Evolutionary conservation across 2,113 vertebrate genomes (phyloP), one percentile per base, ranked within the genome.

Genomic region (Heliornis fulica): DNA sequence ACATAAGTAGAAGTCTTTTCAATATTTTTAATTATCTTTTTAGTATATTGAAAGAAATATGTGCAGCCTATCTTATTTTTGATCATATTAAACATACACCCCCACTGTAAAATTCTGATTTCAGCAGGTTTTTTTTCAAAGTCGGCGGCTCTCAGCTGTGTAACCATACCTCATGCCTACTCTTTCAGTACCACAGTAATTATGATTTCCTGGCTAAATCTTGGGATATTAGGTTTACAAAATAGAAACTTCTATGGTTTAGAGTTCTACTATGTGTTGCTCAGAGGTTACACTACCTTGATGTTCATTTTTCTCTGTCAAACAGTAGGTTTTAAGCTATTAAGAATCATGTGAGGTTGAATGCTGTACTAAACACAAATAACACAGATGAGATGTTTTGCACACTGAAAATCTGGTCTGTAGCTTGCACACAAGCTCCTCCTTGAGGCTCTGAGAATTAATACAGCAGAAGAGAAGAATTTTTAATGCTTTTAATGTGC

Each of bases 401-500:
- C 40, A 28, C 20, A 3, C 11, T 31, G 50, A 93, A 71, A 76
- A 60, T 32, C 51, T 23, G 28, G 13, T 15, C 18, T 45, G 25
- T 95, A 38, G 29, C 88, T 97, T 95, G 76, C 87, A 87, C 92
- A 66, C 61, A 93, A 95, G 97, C 96, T 96, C 97, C 98, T 84
- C 70, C 97, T 90, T 45, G 96, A 96, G 98, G 97, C 95, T 1
- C 36, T 76, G 50, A 83, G 43, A 36, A 57, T 83, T 83, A 97
- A 43, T 97, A 59, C 94, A 95, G 19, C 21, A 38, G 15, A 66
- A 89, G 15, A 19, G 14, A 77, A 29, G 4, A 16, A 15, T 48
- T 72, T 80, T 51, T 74, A 79, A 41, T 28, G n/a, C n/a, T n/a
- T n/a, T n/a, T n/a, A n/a, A n/a, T 13, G 4, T 56, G 10, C 14